Evolutionary conservation across 2,888 invertebrate genomes (phyloP).

Genomic region (Cheilosia soror): DNA sequence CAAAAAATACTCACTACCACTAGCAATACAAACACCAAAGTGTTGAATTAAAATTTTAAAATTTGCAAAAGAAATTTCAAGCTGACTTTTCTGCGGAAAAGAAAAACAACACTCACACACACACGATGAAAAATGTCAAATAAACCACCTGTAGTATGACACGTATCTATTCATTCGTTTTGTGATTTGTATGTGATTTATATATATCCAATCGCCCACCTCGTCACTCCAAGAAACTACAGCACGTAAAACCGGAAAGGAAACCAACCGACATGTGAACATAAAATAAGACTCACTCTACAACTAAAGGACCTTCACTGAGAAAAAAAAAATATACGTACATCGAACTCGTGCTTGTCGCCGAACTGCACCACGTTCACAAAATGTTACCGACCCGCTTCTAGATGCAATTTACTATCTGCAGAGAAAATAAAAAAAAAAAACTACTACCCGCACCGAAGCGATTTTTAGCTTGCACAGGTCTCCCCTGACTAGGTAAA

Average conservation of each 20-base stretch:
- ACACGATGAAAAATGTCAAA: conserved; percentile 31
- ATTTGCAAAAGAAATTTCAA: neutral
- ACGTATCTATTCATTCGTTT: conserved; percentile 26
- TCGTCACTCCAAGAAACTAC: conserved; percentile 43
- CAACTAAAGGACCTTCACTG: conserved; percentile 51
- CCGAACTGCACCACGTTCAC: conserved; percentile 65
- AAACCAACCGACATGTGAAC: conserved; percentile 29
- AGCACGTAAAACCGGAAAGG: conserved; percentile 41
- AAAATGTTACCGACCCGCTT: conserved; percentile 61
- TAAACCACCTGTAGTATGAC: conserved; percentile 64
- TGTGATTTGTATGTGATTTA: neutral
- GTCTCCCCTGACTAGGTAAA: conserved; percentile 42
- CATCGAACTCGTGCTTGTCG: conserved; percentile 66
- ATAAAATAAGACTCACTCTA: conserved; percentile 44
- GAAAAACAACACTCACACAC: conserved; percentile 17
- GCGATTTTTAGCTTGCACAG: conserved; percentile 56
- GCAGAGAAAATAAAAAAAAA: conserved; percentile 18
- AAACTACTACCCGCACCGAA: conserved; percentile 52
- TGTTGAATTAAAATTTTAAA: neutral
- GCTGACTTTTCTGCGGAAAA: neutral
- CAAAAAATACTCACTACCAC: conserved; percentile 3
- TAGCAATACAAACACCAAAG: neutral
- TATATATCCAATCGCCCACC: conserved; percentile 1
- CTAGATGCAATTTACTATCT: conserved; percentile 69
- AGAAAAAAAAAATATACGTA: conserved; percentile 12